phyloP scores from a whole-genome alignment of 2,113 vertebrate genomes.

The Ploceus nigricollis region DNA sequence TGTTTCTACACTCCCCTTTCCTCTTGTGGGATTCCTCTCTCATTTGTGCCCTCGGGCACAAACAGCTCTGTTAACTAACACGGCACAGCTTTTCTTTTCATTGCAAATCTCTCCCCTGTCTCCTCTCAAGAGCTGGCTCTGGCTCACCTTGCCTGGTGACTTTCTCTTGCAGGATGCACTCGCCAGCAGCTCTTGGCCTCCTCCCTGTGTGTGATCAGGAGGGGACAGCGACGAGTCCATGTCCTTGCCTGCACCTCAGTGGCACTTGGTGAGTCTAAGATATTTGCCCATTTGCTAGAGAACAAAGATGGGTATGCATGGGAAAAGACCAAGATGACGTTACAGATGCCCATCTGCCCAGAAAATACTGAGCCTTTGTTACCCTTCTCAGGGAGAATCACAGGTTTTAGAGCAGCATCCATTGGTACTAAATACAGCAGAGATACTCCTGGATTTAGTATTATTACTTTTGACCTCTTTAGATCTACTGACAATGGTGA shows the following conservation, averaged over 20 bases:
- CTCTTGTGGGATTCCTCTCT: background rate
- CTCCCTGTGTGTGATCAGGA: background rate
- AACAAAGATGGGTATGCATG: background rate
- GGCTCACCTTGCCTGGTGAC: background rate
- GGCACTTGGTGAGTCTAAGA: background rate
- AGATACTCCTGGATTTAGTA: background rate
- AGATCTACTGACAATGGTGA: background rate
- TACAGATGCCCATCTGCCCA: background rate
- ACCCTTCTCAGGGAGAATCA: background rate
- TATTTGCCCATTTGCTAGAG: background rate
- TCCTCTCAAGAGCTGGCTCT: background rate
- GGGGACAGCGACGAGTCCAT: background rate
- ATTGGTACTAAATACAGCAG: background rate
- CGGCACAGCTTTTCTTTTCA: background rate
- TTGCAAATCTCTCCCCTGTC: background rate
- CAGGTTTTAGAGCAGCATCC: background rate
- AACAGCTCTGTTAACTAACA: background rate
- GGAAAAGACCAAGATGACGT: background rate
- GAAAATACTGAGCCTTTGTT: background rate
- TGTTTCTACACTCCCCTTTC: background rate
- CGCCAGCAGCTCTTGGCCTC: background rate
- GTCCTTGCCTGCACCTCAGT: background rate
- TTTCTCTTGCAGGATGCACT: background rate
- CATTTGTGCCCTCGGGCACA: background rate
- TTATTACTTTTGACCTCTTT: background rate